Evolutionary conservation across 2,797 vertebrate genomes (phyloP).

Genomic region (Danio kyathit): DNA sequence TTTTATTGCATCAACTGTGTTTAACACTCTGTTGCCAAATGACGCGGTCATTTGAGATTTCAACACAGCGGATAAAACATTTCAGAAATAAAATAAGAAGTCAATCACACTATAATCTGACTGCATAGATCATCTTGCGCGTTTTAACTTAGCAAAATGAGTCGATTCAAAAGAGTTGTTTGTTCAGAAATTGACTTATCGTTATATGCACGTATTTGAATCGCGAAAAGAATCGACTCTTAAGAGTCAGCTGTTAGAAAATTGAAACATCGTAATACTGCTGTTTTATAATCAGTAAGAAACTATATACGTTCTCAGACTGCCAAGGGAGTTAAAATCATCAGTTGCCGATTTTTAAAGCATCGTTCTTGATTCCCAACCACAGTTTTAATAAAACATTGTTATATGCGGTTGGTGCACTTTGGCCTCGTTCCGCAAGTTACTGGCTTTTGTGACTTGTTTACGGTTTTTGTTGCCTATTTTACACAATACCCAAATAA

Average conservation of each 20-base stretch:
- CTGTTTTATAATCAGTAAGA: background rate
- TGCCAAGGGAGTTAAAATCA: background rate
- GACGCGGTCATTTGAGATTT: constrained; percentile 15
- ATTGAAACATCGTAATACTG: background rate
- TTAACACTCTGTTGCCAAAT: background rate
- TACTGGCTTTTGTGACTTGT: background rate
- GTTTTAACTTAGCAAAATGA: background rate
- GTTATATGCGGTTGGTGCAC: background rate
- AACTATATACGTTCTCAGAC: background rate
- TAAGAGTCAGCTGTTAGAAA: background rate
- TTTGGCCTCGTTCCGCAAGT: background rate
- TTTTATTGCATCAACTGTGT: background rate
- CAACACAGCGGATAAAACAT: background rate
- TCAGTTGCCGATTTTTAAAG: background rate
- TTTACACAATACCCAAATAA: background rate
- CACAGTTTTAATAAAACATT: background rate
- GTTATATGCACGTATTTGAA: background rate
- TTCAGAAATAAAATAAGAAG: background rate
- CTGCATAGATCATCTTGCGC: background rate
- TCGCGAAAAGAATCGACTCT: background rate
- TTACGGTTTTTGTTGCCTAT: background rate
- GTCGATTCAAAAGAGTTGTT: background rate
- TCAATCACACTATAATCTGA: background rate
- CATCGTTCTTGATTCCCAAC: background rate
- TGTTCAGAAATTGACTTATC: background rate